Percentiles rank a stretch among this genome's conserved stretches.
Evolutionary conservation across 2,113 vertebrate genomes (phyloP).

Genomic region (Heterotis niloticus): DNA sequence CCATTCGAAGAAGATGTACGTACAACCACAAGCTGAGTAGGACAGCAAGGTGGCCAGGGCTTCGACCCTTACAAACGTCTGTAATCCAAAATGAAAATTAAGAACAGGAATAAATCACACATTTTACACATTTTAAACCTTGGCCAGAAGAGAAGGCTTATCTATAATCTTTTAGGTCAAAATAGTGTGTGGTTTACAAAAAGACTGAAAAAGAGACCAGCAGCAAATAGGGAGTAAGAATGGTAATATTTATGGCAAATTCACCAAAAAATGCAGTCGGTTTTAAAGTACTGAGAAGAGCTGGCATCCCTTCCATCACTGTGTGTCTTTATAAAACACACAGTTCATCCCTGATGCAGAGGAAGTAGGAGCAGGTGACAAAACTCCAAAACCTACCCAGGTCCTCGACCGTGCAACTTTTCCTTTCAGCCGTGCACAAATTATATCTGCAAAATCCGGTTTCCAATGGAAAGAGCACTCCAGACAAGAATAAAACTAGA

Average conservation of each 20-base stretch:
- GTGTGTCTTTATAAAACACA: slow-evolving; percentile 6
- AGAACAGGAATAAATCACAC: too few relatives aligned
- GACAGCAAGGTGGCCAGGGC: too few relatives aligned
- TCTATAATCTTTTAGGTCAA: too few relatives aligned
- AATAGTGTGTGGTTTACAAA: too few relatives aligned
- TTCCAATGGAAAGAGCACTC: background rate
- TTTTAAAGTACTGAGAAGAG: background rate
- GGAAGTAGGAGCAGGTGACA: background rate
- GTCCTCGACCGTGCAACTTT: background rate
- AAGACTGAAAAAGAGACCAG: background rate
- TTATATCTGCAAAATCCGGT: background rate
- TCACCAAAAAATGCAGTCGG: background rate
- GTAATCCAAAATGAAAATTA: too few relatives aligned
- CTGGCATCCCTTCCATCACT: slow-evolving; percentile 2
- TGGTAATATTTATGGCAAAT: background rate
- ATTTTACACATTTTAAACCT: too few relatives aligned
- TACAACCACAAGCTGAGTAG: too few relatives aligned
- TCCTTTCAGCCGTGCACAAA: background rate
- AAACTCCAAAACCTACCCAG: background rate
- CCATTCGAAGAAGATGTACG: too few relatives aligned
- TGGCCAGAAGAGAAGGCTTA: too few relatives aligned
- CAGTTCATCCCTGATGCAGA: background rate
- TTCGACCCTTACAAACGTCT: too few relatives aligned
- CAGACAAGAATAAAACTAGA: background rate
- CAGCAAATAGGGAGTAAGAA: background rate